Evolutionary conservation across 2,797 vertebrate genomes (phyloP), one percentile per base, ranked within the genome.

Genomic region (Ctenopoma multispine): DNA sequence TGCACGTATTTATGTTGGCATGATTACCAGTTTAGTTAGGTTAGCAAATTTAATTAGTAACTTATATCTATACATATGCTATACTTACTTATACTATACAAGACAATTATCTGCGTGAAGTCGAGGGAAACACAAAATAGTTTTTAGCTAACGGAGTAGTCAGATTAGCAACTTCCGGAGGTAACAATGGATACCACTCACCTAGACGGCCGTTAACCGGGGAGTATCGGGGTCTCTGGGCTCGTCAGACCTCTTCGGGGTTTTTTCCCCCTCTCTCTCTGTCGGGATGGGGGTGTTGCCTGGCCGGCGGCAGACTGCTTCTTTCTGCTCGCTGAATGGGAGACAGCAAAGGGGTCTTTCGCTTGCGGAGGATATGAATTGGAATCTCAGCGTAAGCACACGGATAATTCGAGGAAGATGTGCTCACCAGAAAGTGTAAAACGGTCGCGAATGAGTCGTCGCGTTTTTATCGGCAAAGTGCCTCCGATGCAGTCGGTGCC

Each of bases 381-480:
- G 34, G 29, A 61, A 65, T 56, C 21, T 29, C 4, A 0, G 50
- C 51, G 17, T 34, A 4, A 0, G 50, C 51, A 18, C 53, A 2
- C 41, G 11, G 63, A 55, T 51, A 9, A 38, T 55, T 70, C n/a
- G 14, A 4, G 36, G 50, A 27, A 59, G 51, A 17, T 53, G 36
- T n/a, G 31, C 21, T 67, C 7, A 15, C 24, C 34, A 1, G 41
- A 64, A 56, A 3, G 14, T 1, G 20, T 17, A 38, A 48, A 53
- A 5, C 49, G 11, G 43, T 77, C 67, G 11, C 69, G 48, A 77
- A 91, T 92, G 92, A 94, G 85, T 81, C 84, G 90, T 2, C 90
- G 90, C 0, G 71, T 92, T 64, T 58, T 90, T 7, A 29, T 86
- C 59, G 89, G 88, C 2, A 90, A 90, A 73, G 89, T 91, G 20